Evolutionary conservation across 2,888 invertebrate genomes (phyloP).

Genomic region (Notodonta dromedarius): DNA sequence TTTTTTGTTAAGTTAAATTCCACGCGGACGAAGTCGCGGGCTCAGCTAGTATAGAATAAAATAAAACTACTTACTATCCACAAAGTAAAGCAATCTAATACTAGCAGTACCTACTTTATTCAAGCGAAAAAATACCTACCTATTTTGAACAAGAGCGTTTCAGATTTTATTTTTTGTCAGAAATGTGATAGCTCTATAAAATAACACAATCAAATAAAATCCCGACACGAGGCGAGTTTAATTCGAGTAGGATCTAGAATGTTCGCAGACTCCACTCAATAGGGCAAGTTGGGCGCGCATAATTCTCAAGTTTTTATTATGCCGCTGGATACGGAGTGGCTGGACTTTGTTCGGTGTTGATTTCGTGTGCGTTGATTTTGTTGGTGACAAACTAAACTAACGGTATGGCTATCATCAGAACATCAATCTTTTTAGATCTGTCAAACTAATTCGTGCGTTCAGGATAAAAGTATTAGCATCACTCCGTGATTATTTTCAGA

Average conservation of each 20-base stretch:
- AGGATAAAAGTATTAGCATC: no score
- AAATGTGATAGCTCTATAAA: not conserved
- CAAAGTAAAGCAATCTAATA: no score
- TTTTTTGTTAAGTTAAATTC: no score
- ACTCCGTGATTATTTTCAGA: no score
- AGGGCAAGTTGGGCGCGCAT: slow-evolving; percentile 48
- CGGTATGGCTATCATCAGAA: no score
- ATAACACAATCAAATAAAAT: slow-evolving; percentile 7
- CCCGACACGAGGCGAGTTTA: slow-evolving; percentile 25
- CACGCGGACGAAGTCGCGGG: no score
- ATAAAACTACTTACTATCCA: no score
- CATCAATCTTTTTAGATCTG: no score
- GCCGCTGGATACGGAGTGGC: slow-evolving; percentile 24
- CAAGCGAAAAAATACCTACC: not conserved
- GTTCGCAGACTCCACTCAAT: slow-evolving; percentile 37
- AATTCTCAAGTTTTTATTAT: slow-evolving; percentile 49
- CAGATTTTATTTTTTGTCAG: not conserved
- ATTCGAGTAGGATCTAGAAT: slow-evolving; percentile 34
- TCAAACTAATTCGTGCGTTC: no score
- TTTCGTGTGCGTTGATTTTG: slow-evolving; percentile 8
- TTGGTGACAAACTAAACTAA: no score
- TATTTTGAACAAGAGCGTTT: not conserved
- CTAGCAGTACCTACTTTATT: no score
- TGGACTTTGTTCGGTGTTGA: slow-evolving; percentile 28
- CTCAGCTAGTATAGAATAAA: no score